phyloP scores from a whole-genome alignment of 1,140 invertebrate genomes.

The Mya arenaria region DNA sequence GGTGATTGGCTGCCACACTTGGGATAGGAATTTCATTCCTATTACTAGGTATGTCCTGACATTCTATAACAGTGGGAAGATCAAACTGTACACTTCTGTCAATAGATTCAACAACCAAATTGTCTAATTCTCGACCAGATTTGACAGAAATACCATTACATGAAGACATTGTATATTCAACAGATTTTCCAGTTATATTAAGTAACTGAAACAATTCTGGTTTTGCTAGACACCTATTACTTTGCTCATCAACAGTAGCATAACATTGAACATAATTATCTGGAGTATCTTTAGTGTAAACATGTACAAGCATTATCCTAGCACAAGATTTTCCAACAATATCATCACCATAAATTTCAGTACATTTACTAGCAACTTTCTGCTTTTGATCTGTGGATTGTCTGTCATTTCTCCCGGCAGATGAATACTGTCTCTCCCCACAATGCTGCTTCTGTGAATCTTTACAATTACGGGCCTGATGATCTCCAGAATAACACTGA shows the following conservation, averaged over 20 bases:
- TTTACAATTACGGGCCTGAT: constrained; percentile 26
- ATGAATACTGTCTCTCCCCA: constrained; percentile 5
- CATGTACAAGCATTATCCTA: constrained; percentile 14
- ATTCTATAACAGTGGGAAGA: constrained; percentile 44
- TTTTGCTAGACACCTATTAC: constrained; percentile 32
- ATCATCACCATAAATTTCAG: constrained; percentile 7
- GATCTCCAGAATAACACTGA: constrained; percentile 9
- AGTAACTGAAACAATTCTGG: constrained; percentile 21
- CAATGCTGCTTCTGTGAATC: neutral
- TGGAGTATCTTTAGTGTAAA: constrained; percentile 1
- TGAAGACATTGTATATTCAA: constrained; percentile 28
- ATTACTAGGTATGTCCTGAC: constrained; percentile 52
- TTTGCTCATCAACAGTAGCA: constrained; percentile 55
- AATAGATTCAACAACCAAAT: constrained; percentile 8
- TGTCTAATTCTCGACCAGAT: neutral
- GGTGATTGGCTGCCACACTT: constrained; percentile 25
- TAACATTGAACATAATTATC: constrained; percentile 32
- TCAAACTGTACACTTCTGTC: constrained; percentile 21
- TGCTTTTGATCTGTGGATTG: constrained; percentile 1
- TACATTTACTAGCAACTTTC: constrained; percentile 16
- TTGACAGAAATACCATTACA: constrained; percentile 10
- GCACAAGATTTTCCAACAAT: constrained; percentile 27
- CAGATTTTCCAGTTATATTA: constrained; percentile 6
- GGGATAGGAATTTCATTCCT: constrained; percentile 51
- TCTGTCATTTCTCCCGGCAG: neutral